Percentiles rank a stretch among this genome's conserved stretches.
These are phyloP conservation scores for Microplitis manilae DNA, from an alignment of 2,888 invertebrate genomes.

Conservation along the genomic window DNA sequence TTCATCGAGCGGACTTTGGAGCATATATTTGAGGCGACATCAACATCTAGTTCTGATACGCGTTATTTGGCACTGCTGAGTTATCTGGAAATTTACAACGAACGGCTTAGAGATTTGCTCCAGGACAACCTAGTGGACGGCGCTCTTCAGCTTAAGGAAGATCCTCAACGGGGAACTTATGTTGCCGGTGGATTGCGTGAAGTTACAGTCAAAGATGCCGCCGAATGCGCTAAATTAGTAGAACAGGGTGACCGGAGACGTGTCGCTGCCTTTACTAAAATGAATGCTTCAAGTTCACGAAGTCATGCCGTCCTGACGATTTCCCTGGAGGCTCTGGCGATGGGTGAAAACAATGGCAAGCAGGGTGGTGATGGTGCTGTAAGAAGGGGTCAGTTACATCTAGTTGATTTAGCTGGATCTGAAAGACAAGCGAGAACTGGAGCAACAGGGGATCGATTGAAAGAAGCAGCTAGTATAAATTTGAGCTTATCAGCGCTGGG, in stretches of 20 bases:
- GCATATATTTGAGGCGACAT: conserved; percentile 89
- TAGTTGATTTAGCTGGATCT: conserved; percentile 92
- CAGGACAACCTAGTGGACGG: conserved; percentile 74
- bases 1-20: conserved; percentile 88
- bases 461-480: conserved; percentile 93
- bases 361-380: conserved; percentile 72
- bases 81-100: conserved; percentile 89
- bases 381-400: conserved; percentile 83
- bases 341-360: conserved; percentile 65
- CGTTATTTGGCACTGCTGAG: conserved; percentile 85
- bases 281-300: conserved; percentile 90
- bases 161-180: conserved; percentile 75
- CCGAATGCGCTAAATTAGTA: conserved; percentile 84
- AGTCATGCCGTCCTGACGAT: conserved; percentile 92
- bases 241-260: conserved; percentile 85
- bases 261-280: conserved; percentile 87
- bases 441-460: conserved; percentile 87
- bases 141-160: conserved; percentile 78
- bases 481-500: conserved; percentile 89
- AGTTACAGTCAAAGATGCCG: conserved; percentile 80
- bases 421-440: conserved; percentile 88
- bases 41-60: conserved; percentile 78
- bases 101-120: conserved; percentile 82
- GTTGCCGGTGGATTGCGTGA: conserved; percentile 74
- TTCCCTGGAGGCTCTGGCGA: conserved; percentile 84